These are phyloP conservation scores for Aphaenogaster floridana DNA, from an alignment of 1,140 invertebrate genomes.

Conservation along the genomic window DNA sequence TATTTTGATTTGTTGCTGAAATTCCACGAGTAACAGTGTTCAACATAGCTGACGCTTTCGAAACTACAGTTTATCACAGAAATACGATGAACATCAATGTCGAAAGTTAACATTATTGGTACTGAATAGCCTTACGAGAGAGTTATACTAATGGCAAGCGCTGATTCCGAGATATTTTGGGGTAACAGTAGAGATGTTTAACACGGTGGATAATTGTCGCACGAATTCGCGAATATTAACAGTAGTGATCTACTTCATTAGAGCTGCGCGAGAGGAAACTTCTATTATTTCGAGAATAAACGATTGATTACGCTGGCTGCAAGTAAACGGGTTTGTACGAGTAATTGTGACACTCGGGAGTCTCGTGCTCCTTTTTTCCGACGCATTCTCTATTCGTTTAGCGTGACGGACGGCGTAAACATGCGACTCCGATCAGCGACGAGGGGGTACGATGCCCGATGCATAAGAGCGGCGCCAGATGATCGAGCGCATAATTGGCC, in stretches of 20 bases:
- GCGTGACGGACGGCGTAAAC: conserved; percentile 5
- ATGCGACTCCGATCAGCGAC: conserved; percentile 31
- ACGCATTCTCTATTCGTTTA: conserved; percentile 14
- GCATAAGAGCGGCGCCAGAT: conserved; percentile 44
- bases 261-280: background rate
- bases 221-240: background rate
- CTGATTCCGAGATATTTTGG: background rate
- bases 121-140: background rate
- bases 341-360: background rate
- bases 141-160: background rate
- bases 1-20: background rate
- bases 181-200: background rate
- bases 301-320: background rate
- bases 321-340: background rate
- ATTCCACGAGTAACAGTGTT: background rate
- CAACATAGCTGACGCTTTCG: background rate
- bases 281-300: background rate
- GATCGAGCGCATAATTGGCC: conserved; percentile 67
- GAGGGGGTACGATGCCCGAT: background rate
- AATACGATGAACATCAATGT: background rate
- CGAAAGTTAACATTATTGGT: background rate
- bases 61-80: background rate
- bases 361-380: background rate
- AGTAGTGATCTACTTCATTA: background rate
- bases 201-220: background rate